Evolutionary conservation across 1,140 invertebrate genomes (phyloP), one percentile per base, ranked within the genome.

Genomic region (Drosophila kohkoa): DNA sequence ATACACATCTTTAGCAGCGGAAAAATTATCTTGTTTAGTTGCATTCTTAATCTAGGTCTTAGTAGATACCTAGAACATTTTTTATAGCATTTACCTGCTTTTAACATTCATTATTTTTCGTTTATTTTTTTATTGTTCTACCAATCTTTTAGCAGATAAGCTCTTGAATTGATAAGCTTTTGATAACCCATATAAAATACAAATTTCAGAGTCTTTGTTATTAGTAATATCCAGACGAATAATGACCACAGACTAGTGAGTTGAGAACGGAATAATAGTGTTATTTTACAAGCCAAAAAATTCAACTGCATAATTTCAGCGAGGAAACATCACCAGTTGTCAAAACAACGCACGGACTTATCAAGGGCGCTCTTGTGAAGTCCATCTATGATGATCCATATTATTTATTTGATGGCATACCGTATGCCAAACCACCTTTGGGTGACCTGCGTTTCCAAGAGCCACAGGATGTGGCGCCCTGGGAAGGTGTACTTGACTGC

Each of bases 361-460:
- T 92, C 7, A 62, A 75, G 5, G 92, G 92, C 10, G 41, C 28
- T 1, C 38, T 77, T 5, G 41, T 69, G 0, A 70, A 66, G 8
- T 64, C 80, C 0, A 45, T 82, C 3, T 88, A 86, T n/a, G 92
- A 86, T 8, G 76, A 81, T 8, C 43, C 28, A 11, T 92, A 69
- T 20, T 92, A 86, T 28, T 69, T 49, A 2, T 92, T 92, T 8
- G 88, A 90, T 66, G 90, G 90, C 28, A 82, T 91, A 10, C 15
- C 94, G 81, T 85, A 93, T 92, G 71, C 95, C 0, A 86, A 94
- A 55, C 94, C 96, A 5, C 96, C 95, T 7, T 60, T 96, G 11
- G 95, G 94, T 11, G 79, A 93, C 0, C 82, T 96, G 2, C 94
- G 96, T 70, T 96, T 96, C 81, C 93, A 94, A 86, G 75, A 79